A percentile compares a stretch with the other conserved stretches of the same genome.
These are phyloP conservation scores for Ornithoptera alexandrae DNA, from an alignment of 2,888 invertebrate genomes.

Conservation along the genomic window DNA sequence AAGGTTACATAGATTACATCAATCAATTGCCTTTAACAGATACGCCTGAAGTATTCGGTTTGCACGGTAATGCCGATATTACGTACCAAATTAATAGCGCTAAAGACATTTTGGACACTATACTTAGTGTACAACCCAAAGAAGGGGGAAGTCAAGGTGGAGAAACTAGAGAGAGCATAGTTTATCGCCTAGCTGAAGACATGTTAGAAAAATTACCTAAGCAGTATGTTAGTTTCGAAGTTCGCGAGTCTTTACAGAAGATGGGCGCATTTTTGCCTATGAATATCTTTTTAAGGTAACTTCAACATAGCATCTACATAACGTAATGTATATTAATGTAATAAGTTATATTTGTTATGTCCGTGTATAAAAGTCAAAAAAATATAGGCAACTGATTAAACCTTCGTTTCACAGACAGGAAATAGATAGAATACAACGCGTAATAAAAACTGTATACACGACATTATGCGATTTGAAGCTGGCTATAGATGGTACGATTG, in stretches of 20 bases:
- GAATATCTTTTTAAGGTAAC: slow-evolving; percentile 92
- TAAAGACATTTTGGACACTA: slow-evolving; percentile 95
- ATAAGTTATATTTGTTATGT: no score
- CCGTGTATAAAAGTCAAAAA: neutral
- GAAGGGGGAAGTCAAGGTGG: slow-evolving; percentile 95
- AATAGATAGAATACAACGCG: slow-evolving; percentile 91
- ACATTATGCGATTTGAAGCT: slow-evolving; percentile 94
- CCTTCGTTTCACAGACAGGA: slow-evolving; percentile 79
- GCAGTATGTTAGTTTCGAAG: slow-evolving; percentile 93
- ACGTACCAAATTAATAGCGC: slow-evolving; percentile 98
- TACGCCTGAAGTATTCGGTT: slow-evolving; percentile 97
- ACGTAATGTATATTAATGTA: no score
- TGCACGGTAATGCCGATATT: slow-evolving; percentile 97
- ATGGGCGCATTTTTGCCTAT: slow-evolving; percentile 97
- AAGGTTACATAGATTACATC: slow-evolving; percentile 91
- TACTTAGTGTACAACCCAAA: slow-evolving; percentile 97
- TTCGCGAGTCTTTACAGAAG: slow-evolving; percentile 91
- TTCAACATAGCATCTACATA: neutral
- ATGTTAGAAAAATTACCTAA: slow-evolving; percentile 90
- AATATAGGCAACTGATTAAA: neutral
- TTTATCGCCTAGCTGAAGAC: slow-evolving; percentile 94
- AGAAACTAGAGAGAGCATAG: slow-evolving; percentile 95
- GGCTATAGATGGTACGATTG: slow-evolving; percentile 97
- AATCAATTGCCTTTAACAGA: slow-evolving; percentile 91
- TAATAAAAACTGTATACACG: slow-evolving; percentile 87